Evolutionary conservation across 1,140 invertebrate species (phyloP).

Genomic region (Phortica variegata): DNA sequence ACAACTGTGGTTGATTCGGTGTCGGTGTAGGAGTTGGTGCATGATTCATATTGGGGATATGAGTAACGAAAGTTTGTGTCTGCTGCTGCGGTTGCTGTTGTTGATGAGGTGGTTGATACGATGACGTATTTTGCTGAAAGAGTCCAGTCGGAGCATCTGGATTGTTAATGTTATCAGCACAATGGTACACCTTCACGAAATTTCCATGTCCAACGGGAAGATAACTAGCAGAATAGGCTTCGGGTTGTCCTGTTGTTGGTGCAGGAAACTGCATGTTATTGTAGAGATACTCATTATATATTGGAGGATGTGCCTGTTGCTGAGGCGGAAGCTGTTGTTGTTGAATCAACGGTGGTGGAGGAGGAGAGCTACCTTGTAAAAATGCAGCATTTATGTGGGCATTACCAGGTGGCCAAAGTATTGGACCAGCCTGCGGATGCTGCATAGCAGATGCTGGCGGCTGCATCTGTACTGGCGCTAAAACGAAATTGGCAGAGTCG

Average conservation of each 20-base stretch:
- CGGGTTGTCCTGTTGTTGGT: slow-evolving; percentile 28
- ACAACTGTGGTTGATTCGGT: slow-evolving; percentile 32
- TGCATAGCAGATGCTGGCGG: slow-evolving; percentile 29
- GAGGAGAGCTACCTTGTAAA: slow-evolving; percentile 16
- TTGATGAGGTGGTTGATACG: neutral
- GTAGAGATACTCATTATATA: slow-evolving; percentile 44
- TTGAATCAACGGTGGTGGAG: neutral
- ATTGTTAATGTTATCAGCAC: slow-evolving; percentile 29
- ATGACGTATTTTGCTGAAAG: slow-evolving; percentile 1
- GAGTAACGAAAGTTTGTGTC: slow-evolving; percentile 5
- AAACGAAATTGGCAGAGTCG: no score
- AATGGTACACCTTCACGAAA: slow-evolving; percentile 51
- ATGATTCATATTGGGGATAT: neutral
- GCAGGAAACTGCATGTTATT: slow-evolving; percentile 34
- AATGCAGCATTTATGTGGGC: slow-evolving; percentile 28
- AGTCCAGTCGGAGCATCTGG: slow-evolving; percentile 17
- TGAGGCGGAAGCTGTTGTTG: slow-evolving; percentile 28
- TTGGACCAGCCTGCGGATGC: slow-evolving; percentile 19
- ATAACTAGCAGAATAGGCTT: slow-evolving; percentile 50
- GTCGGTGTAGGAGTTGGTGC: slow-evolving; percentile 14
- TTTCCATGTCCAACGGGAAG: slow-evolving; percentile 50
- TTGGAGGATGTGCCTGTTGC: slow-evolving; percentile 17
- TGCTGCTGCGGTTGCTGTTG: slow-evolving; percentile 12
- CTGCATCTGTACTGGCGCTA: slow-evolving; percentile 29
- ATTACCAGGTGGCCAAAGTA: slow-evolving; percentile 32